phyloP scores from a whole-genome alignment of 2,888 invertebrate genomes.

The Macrosiphum euphorbiae region DNA sequence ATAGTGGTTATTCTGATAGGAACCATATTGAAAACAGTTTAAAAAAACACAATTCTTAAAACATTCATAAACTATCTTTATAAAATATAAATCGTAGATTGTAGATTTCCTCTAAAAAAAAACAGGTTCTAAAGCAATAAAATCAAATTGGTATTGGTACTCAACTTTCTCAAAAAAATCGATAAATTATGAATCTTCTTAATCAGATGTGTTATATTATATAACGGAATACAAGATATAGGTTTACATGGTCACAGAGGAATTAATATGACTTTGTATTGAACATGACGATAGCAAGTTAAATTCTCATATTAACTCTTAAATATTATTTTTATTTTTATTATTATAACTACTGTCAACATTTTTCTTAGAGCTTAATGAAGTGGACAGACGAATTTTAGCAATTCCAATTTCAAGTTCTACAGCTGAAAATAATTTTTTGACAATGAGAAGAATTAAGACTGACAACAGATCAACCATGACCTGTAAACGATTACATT shows the following conservation, averaged over 20 bases:
- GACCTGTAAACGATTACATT: background rate
- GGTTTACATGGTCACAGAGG: background rate
- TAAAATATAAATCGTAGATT: conserved; percentile 25
- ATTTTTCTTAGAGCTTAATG: background rate
- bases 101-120: conserved; percentile 4
- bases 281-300: background rate
- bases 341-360: too few species aligned
- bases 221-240: background rate
- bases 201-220: background rate
- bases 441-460: background rate
- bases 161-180: conserved; percentile 5
- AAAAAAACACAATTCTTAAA: conserved; percentile 12
- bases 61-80: conserved; percentile 7
- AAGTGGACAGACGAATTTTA: background rate
- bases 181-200: background rate
- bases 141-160: background rate
- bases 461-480: background rate
- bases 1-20: conserved; percentile 15
- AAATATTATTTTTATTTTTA: too few species aligned
- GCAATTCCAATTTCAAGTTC: background rate
- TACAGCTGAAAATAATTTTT: background rate
- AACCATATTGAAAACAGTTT: conserved; percentile 11
- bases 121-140: conserved; percentile 1
- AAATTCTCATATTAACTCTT: too few species aligned
- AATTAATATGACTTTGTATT: background rate